A percentile compares a stretch with the other conserved stretches of the same genome.
Conservation (phyloP, 2,113 vertebrate species). For the Phasianus colchicus region DNA sequence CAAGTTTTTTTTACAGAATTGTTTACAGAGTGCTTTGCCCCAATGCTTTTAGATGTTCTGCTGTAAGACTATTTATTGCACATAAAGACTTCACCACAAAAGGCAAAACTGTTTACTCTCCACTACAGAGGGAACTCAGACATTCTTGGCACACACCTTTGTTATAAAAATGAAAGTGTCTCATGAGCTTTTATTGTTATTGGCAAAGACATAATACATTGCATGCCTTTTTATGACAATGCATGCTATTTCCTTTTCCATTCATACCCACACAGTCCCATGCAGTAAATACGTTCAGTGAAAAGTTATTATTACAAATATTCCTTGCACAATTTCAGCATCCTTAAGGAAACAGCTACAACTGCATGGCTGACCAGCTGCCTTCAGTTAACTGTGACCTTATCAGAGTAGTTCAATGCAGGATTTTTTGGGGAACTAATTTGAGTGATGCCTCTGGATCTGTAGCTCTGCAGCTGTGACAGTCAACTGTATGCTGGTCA, state of each 20-base stretch:
- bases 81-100: not conserved
- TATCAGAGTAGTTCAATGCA: not conserved
- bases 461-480: not conserved
- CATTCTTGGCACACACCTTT: not conserved
- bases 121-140: not conserved
- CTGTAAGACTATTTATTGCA: not conserved
- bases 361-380: not conserved
- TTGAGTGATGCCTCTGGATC: not conserved
- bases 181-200: not conserved
- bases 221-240: not conserved
- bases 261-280: not conserved
- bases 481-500: not conserved
- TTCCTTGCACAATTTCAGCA: fast-evolving
- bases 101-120: not conserved
- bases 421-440: not conserved
- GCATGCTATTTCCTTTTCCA: not conserved
- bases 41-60: not conserved
- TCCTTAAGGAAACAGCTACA: not conserved
- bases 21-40: not conserved
- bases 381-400: not conserved
- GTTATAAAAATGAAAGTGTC: not conserved
- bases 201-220: not conserved
- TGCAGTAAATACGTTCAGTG: not conserved
- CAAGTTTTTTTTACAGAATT: not conserved
- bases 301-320: not conserved